Evolutionary conservation across 1,140 invertebrate species (phyloP).

Genomic region (Drosophila truncata): DNA sequence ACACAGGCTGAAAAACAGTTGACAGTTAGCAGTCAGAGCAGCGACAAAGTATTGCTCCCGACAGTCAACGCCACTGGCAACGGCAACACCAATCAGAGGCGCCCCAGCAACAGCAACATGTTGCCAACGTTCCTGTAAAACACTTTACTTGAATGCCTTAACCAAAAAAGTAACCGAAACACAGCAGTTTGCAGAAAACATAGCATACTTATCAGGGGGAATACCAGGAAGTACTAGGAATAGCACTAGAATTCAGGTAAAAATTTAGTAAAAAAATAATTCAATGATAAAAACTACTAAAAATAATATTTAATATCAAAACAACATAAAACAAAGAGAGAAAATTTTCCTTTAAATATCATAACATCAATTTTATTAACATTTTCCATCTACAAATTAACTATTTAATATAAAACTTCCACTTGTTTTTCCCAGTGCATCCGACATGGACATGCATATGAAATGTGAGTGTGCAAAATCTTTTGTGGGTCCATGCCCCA

Average conservation of each 20-base stretch:
- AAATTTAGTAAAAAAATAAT: not conserved
- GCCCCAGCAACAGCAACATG: slow-evolving; percentile 57
- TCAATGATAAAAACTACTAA: not conserved
- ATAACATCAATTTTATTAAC: not conserved
- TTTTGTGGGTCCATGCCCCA: slow-evolving; percentile 46
- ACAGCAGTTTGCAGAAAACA: not conserved
- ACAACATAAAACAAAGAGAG: too few relatives aligned
- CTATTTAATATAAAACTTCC: too few relatives aligned
- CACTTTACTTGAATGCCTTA: not conserved
- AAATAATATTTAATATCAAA: not conserved
- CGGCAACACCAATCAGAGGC: slow-evolving; percentile 29
- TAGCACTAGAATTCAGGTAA: not conserved
- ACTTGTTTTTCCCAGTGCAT: not conserved
- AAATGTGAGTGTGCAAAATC: slow-evolving; percentile 41
- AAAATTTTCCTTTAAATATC: too few relatives aligned
- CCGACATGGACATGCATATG: slow-evolving; percentile 18
- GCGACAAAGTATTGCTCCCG: slow-evolving; percentile 61
- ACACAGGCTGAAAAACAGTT: slow-evolving; percentile 57
- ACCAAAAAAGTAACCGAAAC: not conserved
- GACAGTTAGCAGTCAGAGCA: slow-evolving; percentile 72
- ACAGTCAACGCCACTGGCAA: slow-evolving; percentile 48
- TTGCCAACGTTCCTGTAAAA: slow-evolving; percentile 35
- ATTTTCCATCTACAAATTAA: not conserved
- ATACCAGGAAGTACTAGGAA: not conserved
- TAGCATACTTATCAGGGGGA: not conserved